These are phyloP conservation scores for Notothenia rossii DNA, from an alignment of 2,113 vertebrate species.

Conservation along the genomic window DNA sequence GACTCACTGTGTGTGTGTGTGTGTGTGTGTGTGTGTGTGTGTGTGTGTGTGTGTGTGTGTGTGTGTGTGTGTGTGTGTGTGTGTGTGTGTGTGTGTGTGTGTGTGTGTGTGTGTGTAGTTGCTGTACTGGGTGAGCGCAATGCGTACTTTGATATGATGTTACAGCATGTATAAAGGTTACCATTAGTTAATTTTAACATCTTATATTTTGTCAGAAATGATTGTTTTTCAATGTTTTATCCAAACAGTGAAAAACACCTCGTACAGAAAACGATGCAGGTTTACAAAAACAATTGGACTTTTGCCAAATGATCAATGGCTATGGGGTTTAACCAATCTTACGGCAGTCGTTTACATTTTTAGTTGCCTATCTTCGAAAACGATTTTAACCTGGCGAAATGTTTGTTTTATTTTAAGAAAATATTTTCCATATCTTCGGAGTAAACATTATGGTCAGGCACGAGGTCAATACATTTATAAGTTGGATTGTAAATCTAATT, in stretches of 20 bases:
- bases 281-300: constrained; percentile 41
- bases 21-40: constrained; percentile 5
- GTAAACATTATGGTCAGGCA: not conserved
- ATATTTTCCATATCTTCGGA: not conserved
- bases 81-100: constrained; percentile 29
- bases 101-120: constrained; percentile 21
- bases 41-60: constrained; percentile 1
- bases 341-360: not conserved
- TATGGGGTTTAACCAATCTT: not conserved
- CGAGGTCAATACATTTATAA: not conserved
- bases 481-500: not conserved
- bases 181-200: not conserved
- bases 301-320: constrained; percentile 46
- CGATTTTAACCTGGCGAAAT: not conserved
- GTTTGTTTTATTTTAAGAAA: not conserved
- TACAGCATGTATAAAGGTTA: constrained; percentile 15
- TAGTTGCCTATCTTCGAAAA: not conserved
- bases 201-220: not conserved
- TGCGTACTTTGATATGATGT: constrained; percentile 66
- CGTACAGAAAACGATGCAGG: constrained; percentile 18
- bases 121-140: constrained; percentile 62
- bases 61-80: constrained; percentile 18
- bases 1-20: constrained; percentile 32
- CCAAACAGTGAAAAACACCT: not conserved
- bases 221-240: not conserved